Evolutionary conservation across 2,888 invertebrate genomes (phyloP), one percentile per base, ranked within the genome.

Genomic region (Dioctria rufipes): DNA sequence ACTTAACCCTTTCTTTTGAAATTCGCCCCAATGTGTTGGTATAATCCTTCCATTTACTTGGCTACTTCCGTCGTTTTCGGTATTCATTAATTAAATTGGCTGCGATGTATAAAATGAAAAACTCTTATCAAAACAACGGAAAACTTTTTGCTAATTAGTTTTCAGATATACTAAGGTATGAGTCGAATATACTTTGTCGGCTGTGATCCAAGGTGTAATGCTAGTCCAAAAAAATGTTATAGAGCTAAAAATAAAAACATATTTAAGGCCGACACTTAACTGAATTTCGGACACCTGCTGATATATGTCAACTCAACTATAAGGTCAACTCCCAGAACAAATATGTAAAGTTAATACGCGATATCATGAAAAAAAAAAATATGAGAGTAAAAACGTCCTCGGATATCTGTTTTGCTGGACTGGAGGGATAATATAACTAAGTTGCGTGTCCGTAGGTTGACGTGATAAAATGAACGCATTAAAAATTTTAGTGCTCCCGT

Each of bases 391-490:
- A 9, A 43, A n/a, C 40, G 11, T 54, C 8, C 54, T 63, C 46
- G 63, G 5, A 58, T 77, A 63, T 77, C 63, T 42, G 25, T 43
- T 60, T 25, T 43, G 77, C 63, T 37, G 43, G 25, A 77, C 61
- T 63, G 77, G 77, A 63, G 77, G 77, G 77, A 77, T 63, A 49
- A 63, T 63, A 25, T 25, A 25, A 25, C 25, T 25, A 77, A 77
- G 77, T 61, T 77, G 77, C 77, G 77, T 77, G 77, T 49, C 77
- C 77, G 61, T 42, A n/a, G 25, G 49, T 63, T 77, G 61, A 63
- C 61, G 77, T 49, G 77, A 77, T 77, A 77, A 77, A 77, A 77
- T 39, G 37, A 39, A 63, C 49, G 63, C 77, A 77, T 77, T 77
- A 77, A 77, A 77, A 63, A n/a, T 49, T 77, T 77, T 77, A 49